Evolutionary conservation across 2,797 vertebrate genomes (phyloP).

Genomic region (Sphenodon punctatus): DNA sequence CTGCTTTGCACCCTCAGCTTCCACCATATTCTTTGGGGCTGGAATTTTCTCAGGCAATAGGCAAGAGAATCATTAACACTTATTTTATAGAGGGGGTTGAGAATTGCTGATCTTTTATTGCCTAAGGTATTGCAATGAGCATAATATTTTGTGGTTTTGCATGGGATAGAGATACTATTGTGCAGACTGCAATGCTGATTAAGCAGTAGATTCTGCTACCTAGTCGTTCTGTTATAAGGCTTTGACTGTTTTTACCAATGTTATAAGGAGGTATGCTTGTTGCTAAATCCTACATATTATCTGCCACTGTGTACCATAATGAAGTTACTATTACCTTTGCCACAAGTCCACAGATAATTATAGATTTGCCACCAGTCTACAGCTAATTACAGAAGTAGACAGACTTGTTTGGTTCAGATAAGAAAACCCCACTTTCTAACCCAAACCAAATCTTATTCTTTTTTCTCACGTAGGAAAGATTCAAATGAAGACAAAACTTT

Average conservation of each 20-base stretch:
- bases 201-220: background rate
- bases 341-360: background rate
- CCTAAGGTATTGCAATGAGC: background rate
- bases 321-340: background rate
- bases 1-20: background rate
- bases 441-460: background rate
- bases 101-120: no score
- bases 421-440: background rate
- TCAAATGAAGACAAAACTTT: background rate
- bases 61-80: background rate
- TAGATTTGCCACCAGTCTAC: no score
- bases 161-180: background rate
- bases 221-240: no score
- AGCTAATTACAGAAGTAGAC: no score
- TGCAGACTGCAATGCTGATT: background rate
- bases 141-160: background rate
- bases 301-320: background rate
- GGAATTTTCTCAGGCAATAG: background rate
- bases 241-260: background rate
- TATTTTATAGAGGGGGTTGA: no score
- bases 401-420: background rate
- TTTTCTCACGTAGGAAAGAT: background rate
- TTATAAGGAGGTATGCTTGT: background rate
- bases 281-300: background rate
- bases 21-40: background rate